A percentile compares a stretch with the other conserved stretches of the same genome.
Evolutionary conservation across 2,113 vertebrate genomes (phyloP).

Genomic region (Suncus etruscus): DNA sequence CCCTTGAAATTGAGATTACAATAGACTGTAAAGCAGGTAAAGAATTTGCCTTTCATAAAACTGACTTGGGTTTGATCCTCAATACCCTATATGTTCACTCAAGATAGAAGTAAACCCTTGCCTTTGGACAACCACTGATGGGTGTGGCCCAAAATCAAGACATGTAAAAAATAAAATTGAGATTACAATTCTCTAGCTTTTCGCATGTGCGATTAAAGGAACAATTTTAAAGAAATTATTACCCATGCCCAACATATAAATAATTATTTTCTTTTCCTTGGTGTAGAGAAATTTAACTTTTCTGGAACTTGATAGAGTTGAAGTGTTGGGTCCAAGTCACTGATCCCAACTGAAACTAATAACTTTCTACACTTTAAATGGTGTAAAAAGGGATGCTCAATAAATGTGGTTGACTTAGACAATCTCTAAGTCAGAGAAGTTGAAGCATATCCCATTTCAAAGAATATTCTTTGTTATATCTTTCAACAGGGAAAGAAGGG

Average conservation of each 20-base stretch:
- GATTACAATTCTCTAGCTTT: not conserved
- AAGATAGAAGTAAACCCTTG: not conserved
- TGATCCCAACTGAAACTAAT: not conserved
- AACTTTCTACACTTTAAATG: constrained; percentile 18
- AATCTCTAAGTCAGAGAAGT: not conserved
- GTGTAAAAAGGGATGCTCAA: not conserved
- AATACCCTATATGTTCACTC: not conserved
- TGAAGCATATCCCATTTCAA: constrained; percentile 7
- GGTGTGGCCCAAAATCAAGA: too few relatives aligned
- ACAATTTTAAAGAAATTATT: not conserved
- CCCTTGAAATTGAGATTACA: not conserved
- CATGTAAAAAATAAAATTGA: not conserved
- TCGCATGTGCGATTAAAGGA: not conserved
- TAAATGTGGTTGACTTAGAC: not conserved
- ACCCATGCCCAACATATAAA: not conserved
- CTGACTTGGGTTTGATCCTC: too few relatives aligned
- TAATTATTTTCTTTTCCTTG: not conserved
- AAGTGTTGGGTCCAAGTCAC: not conserved
- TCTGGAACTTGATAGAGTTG: not conserved
- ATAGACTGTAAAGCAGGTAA: too few relatives aligned
- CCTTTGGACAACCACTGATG: too few relatives aligned
- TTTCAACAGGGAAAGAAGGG: not conserved
- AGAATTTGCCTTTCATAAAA: too few relatives aligned
- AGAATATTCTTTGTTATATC: constrained; percentile 33
- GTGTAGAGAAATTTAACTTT: not conserved